These are phyloP conservation scores for Hylaeus volcanicus DNA, from an alignment of 1,140 invertebrate genomes.

Conservation along the genomic window DNA sequence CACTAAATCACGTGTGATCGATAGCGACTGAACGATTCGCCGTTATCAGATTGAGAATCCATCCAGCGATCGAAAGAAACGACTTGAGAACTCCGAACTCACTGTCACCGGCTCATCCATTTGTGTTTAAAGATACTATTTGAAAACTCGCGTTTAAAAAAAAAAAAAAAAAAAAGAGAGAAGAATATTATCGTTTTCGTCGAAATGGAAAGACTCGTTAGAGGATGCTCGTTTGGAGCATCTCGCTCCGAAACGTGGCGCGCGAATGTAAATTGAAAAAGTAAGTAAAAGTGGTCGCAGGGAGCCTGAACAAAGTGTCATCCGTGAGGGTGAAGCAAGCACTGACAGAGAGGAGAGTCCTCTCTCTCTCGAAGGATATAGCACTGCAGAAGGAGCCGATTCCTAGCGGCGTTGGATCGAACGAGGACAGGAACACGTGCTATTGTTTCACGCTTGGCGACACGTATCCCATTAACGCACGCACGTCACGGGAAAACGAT, in stretches of 20 bases:
- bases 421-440: constrained; percentile 40
- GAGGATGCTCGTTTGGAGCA: not conserved
- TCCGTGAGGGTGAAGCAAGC: constrained; percentile 63
- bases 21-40: not conserved
- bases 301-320: constrained; percentile 57
- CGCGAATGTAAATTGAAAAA: not conserved
- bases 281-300: constrained; percentile 12
- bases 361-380: constrained; percentile 52
- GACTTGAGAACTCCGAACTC: not conserved
- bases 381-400: constrained; percentile 46
- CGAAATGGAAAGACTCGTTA: not conserved
- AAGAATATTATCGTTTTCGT: not conserved
- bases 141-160: not conserved
- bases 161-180: too few species aligned
- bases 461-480: constrained; percentile 43
- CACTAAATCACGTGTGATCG: not conserved
- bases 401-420: constrained; percentile 29
- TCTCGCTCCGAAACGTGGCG: not conserved
- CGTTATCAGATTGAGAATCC: not conserved
- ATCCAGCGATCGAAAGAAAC: not conserved
- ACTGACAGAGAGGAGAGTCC: constrained; percentile 62
- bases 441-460: constrained; percentile 55
- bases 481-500: constrained; percentile 42
- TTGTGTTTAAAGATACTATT: not conserved
- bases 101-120: not conserved